Conservation (phyloP, 2,797 vertebrate genomes). For the Peromyscus aztecus region DNA sequence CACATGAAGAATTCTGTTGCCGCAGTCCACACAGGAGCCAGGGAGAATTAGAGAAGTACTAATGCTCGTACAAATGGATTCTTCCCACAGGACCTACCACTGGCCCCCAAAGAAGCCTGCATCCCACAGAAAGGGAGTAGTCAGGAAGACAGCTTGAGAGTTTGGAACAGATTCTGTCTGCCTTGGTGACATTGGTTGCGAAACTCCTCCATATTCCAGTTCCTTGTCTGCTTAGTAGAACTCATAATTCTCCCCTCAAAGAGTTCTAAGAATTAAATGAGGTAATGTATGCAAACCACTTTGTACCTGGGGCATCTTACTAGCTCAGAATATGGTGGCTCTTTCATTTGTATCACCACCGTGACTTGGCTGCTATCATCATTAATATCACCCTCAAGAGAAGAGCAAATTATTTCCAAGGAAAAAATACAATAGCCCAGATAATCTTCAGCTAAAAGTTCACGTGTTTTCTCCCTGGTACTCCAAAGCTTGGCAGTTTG, state of each 20-base stretch:
- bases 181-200: background rate
- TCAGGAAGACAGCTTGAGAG: background rate
- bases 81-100: background rate
- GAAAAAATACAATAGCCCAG: slow-evolving; percentile 1
- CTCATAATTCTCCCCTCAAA: slow-evolving; percentile 34
- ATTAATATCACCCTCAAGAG: slow-evolving; percentile 1
- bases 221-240: slow-evolving; percentile 42
- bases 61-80: background rate
- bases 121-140: background rate
- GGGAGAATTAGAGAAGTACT: fast-evolving
- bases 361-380: slow-evolving; percentile 17
- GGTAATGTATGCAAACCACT: slow-evolving; percentile 24
- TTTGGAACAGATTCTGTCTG: background rate
- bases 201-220: background rate
- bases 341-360: slow-evolving; percentile 27
- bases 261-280: slow-evolving; percentile 55
- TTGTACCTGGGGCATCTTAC: background rate
- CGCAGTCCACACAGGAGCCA: background rate
- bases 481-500: slow-evolving; percentile 54
- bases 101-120: background rate
- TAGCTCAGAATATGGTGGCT: background rate
- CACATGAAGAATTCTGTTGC: background rate
- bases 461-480: background rate
- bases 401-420: slow-evolving; percentile 44
- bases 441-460: slow-evolving; percentile 55